Percentiles rank a stretch among this genome's conserved stretches.
These are phyloP conservation scores for Palloptera scutellata DNA, from an alignment of 2,888 invertebrate species.

Conservation along the genomic window DNA sequence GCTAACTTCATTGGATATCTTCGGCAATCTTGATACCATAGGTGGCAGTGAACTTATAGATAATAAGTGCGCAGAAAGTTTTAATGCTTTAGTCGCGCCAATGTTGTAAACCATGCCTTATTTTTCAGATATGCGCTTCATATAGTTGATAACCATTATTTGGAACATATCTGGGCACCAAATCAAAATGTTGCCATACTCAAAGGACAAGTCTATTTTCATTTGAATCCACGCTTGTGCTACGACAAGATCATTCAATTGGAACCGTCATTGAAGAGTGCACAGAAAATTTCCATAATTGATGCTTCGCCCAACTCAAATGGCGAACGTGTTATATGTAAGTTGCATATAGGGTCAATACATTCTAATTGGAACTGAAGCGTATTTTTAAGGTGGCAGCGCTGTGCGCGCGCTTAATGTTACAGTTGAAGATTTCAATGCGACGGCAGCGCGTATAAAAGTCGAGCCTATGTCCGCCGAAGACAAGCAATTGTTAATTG, in stretches of 20 bases:
- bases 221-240: slow-evolving; percentile 78
- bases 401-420: slow-evolving; percentile 50
- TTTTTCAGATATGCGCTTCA: slow-evolving; percentile 66
- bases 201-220: slow-evolving; percentile 72
- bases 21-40: slow-evolving; percentile 71
- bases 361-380: not conserved
- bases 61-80: slow-evolving; percentile 44
- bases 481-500: slow-evolving; percentile 81
- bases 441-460: slow-evolving; percentile 68
- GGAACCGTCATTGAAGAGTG: slow-evolving; percentile 51
- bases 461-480: slow-evolving; percentile 72
- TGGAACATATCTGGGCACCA: slow-evolving; percentile 70
- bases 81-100: not conserved
- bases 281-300: slow-evolving; percentile 41
- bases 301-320: slow-evolving; percentile 73
- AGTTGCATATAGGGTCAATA: slow-evolving; percentile 52
- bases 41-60: slow-evolving; percentile 66
- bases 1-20: slow-evolving; percentile 72
- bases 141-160: slow-evolving; percentile 74
- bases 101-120: not conserved
- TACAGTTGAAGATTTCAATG: slow-evolving; percentile 56
- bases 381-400: slow-evolving; percentile 39
- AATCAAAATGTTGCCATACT: slow-evolving; percentile 65
- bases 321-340: slow-evolving; percentile 90
- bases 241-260: slow-evolving; percentile 69